Evolutionary conservation across 2,888 invertebrate species (phyloP), one percentile per base, ranked within the genome.

Genomic region (Allygus modestus): DNA sequence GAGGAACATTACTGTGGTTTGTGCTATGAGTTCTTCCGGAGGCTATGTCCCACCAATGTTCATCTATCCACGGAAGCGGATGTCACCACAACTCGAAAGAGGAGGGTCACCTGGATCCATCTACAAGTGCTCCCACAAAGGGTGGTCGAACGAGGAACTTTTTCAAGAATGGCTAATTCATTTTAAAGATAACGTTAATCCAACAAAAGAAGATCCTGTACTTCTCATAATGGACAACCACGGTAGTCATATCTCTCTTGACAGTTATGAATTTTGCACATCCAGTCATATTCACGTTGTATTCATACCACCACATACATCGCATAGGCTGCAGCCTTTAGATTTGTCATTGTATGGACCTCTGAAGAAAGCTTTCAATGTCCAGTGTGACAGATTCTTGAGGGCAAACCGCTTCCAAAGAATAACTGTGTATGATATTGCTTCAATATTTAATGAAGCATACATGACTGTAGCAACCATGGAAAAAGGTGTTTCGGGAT

Each of bases 41-140:
- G 79, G 17, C 23, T 54, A 54, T 23, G 88, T 91, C 37, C 91
- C 91, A 7, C 91, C 91, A 0, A 90, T 91, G 90, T 91, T 91
- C 87, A 91, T 91, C 75, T 91, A 89, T 84, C 90, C 90, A 0
- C 83, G 90, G 31, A 89, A 91, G 86, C 89, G 90, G 84, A 88
- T 90, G 89, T 89, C 89, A 69, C 89, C 89, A 15, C 85, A 86
- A 0, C 85, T 88, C 15, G 69, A 87, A 84, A 84, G 81, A 77
- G 86, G 86, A 81, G 87, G 88, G 43, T 87, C 88, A 37, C 81
- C 87, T 51, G 85, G 86, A 31, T 58, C 87, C 41, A 82, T 88
- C 2, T 86, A 87, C n/a, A n/a, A n/a, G 26, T 87, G 87, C 33
- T 89, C 89, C 17, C 87, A 89, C 75, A 89, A 88, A 75, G 86